Evolutionary conservation across 1,140 invertebrate genomes (phyloP).

Genomic region (Bicyclus anynana): DNA sequence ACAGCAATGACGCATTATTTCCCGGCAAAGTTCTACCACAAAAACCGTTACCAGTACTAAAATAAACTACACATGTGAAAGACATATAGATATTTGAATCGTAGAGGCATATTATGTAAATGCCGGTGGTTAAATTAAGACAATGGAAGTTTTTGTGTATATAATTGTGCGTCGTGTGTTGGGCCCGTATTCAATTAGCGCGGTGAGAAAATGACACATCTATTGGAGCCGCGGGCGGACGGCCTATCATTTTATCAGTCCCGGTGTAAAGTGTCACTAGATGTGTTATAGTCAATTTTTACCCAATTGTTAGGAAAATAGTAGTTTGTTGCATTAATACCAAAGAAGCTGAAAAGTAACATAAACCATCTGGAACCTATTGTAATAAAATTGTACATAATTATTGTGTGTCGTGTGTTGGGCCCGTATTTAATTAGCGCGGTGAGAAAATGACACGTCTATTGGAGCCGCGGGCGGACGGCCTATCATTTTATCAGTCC

Average conservation of each 20-base stretch:
- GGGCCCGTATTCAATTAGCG: constrained; percentile 50
- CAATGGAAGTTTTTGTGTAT: constrained; percentile 4
- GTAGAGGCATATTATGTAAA: too few species aligned
- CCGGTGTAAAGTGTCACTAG: constrained; percentile 27
- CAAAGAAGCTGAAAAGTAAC: too few species aligned
- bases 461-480: constrained; percentile 32
- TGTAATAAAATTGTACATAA: too few species aligned
- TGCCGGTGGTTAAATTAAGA: neutral
- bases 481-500: constrained; percentile 42
- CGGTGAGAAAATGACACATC: constrained; percentile 62
- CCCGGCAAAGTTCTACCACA: too few species aligned
- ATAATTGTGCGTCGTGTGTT: constrained; percentile 2
- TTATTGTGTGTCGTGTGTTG: too few species aligned
- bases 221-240: constrained; percentile 34
- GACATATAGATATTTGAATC: too few species aligned
- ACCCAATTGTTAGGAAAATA: too few species aligned
- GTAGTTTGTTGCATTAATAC: too few species aligned
- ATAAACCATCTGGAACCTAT: too few species aligned
- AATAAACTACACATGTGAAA: too few species aligned
- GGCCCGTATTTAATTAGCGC: constrained; percentile 51
- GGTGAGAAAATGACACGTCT: constrained; percentile 63
- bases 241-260: constrained; percentile 43
- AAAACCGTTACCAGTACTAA: too few species aligned
- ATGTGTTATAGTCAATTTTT: constrained; percentile 32
- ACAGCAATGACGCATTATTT: too few species aligned